Base-by-base conservation (phyloP, 2,113 vertebrate genomes). In the Callipepla californica region DNA sequence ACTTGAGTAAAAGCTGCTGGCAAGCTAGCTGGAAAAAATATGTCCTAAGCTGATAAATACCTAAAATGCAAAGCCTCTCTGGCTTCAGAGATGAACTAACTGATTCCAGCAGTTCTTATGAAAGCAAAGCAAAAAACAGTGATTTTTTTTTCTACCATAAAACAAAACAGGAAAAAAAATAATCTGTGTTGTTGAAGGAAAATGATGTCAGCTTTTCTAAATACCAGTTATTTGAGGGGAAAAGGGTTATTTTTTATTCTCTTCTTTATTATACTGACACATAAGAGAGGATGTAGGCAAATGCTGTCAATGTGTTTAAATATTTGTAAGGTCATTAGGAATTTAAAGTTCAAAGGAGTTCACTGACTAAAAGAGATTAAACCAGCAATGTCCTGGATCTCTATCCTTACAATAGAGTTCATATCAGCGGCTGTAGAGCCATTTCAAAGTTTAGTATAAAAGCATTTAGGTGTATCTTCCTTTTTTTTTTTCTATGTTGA, bases 21-120 rank as follows among this genome's bases (percentile, higher is more conserved):
- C 86, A 94, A 82, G 32, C 51, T 82, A 38, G 6, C 38, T 62
- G 65, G 75, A 80, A 96, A 90, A 90, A 87, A 26, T 23, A 32
- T 79, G 36, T 84, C 42, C 74, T 61, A 40, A 22, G 15, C 34
- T 67, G 59, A 94, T 68, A 95, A 91, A 94, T 21, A 81, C 51
- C 36, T 89, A 68, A 91, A 89, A 66, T 34, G 4, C 18, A 69
- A 18, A 13, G 26, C 13, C 79, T 82, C 44, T 79, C 78, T 80
- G n/a, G 32, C 26, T 62, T 38, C 30, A 92, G 15, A 92, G 68
- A 90, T 79, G 78, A 90, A 47, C 69, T 80, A 66, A 81, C 67
- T 47, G 68, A 91, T 92, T 95, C 86, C 90, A 91, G 44, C 11
- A 26, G 47, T 80, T 92, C 48, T 80, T 91, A 47, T 65, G 45